A percentile compares a stretch with the other conserved stretches of the same genome.
phyloP scores from a whole-genome alignment of 2,888 invertebrate genomes.

The Drosophila merina region DNA sequence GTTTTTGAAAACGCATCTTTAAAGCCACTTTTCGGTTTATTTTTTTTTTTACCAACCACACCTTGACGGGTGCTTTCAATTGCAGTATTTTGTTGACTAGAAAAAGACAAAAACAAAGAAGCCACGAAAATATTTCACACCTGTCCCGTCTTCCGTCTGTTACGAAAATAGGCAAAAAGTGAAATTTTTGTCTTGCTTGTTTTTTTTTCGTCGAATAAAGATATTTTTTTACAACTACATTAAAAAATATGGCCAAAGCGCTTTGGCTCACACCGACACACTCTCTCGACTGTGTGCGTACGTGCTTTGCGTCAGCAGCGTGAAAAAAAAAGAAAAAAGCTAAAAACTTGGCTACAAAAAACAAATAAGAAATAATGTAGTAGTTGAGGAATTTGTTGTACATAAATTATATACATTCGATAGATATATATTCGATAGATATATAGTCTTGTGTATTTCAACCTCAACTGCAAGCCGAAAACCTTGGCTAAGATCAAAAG shows the following conservation, averaged over 20 bases:
- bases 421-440: background rate
- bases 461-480: conserved; percentile 21
- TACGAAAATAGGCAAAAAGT: conserved; percentile 65
- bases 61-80: conserved; percentile 21
- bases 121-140: conserved; percentile 55
- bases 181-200: conserved; percentile 62
- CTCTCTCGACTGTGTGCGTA: conserved; percentile 47
- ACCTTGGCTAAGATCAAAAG: conserved; percentile 29
- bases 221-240: conserved; percentile 37
- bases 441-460: background rate
- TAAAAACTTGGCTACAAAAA: conserved; percentile 26
- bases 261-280: conserved; percentile 10
- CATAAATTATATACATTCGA: background rate
- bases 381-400: conserved; percentile 42
- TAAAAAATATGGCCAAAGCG: conserved; percentile 51
- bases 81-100: conserved; percentile 18
- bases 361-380: conserved; percentile 36
- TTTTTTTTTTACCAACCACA: background rate
- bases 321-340: conserved; percentile 48
- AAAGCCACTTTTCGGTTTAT: too few relatives aligned
- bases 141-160: conserved; percentile 43
- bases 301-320: conserved; percentile 69
- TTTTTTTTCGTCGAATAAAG: conserved; percentile 11
- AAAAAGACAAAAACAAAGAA: conserved; percentile 22
- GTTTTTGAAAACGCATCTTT: conserved; percentile 27